Evolutionary conservation across 64 coral and sea anemone species (phyloP).

Genomic region (Acropora yongei): DNA sequence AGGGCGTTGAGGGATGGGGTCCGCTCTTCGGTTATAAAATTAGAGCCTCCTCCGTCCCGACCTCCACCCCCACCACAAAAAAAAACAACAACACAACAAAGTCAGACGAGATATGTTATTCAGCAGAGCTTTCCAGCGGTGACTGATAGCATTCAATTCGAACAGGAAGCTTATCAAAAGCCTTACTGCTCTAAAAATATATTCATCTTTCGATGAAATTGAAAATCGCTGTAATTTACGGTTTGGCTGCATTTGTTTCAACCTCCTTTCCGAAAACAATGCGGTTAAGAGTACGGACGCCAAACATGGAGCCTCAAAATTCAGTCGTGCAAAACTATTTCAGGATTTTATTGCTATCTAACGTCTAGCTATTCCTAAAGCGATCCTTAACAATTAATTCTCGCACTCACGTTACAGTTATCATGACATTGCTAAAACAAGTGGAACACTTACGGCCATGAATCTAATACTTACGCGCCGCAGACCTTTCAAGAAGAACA

Average conservation of each 20-base stretch:
- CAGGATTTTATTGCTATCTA: too few species aligned
- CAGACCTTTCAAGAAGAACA: background rate
- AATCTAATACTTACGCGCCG: slow-evolving; percentile 24
- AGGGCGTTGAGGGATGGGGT: too few species aligned
- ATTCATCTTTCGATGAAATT: background rate
- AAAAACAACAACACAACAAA: too few species aligned
- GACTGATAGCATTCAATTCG: too few species aligned
- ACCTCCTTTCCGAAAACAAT: background rate
- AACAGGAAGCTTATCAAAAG: background rate
- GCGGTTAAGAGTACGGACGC: background rate
- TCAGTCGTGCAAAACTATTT: background rate
- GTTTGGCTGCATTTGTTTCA: too few species aligned
- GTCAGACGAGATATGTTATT: too few species aligned
- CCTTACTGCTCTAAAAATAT: background rate
- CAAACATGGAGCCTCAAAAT: background rate
- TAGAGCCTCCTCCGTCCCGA: too few species aligned
- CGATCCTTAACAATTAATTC: background rate
- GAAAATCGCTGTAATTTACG: too few species aligned
- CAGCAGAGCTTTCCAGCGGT: too few species aligned
- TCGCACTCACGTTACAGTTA: background rate
- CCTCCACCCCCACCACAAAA: too few species aligned
- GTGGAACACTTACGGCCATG: background rate
- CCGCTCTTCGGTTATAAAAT: too few species aligned
- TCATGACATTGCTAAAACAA: background rate
- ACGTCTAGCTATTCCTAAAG: background rate